phyloP scores from a whole-genome alignment of 1,140 invertebrate genomes.

The Holotrichia oblita region DNA sequence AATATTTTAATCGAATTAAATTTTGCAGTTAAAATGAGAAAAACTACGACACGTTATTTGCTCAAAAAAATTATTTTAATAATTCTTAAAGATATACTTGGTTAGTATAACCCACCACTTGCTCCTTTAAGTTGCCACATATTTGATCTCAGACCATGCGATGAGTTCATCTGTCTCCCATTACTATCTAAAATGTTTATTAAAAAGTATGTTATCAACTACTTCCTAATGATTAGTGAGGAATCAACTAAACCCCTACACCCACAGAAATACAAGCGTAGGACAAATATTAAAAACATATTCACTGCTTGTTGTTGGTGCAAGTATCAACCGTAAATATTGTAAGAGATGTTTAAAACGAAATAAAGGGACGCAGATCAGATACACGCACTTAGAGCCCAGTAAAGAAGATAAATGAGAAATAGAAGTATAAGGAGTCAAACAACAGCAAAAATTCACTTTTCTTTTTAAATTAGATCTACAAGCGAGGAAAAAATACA shows the following conservation, averaged over 20 bases:
- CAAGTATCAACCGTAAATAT: no score
- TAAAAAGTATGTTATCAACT: slow-evolving; percentile 21
- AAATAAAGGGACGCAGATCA: no score
- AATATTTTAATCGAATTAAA: not conserved
- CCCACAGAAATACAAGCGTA: slow-evolving; percentile 20
- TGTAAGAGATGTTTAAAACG: no score
- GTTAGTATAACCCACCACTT: slow-evolving; percentile 34
- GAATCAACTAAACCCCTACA: slow-evolving; percentile 12
- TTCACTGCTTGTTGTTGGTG: not conserved
- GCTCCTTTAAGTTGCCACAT: slow-evolving; percentile 13
- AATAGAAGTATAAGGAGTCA: no score
- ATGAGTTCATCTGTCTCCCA: not conserved
- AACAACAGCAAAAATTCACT: no score
- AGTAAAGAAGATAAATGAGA: no score
- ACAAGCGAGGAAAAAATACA: no score
- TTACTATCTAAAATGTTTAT: slow-evolving; percentile 37
- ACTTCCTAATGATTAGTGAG: slow-evolving; percentile 7
- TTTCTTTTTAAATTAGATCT: no score
- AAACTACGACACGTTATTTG: not conserved
- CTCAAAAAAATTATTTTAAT: not conserved
- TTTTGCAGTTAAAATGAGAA: not conserved
- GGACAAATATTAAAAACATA: not conserved
- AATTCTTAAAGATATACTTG: slow-evolving; percentile 9
- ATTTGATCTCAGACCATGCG: slow-evolving; percentile 35
- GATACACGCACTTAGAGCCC: no score